Evolutionary conservation across 2,113 vertebrate species (phyloP).

Genomic region (Brienomyrus longianalis): DNA sequence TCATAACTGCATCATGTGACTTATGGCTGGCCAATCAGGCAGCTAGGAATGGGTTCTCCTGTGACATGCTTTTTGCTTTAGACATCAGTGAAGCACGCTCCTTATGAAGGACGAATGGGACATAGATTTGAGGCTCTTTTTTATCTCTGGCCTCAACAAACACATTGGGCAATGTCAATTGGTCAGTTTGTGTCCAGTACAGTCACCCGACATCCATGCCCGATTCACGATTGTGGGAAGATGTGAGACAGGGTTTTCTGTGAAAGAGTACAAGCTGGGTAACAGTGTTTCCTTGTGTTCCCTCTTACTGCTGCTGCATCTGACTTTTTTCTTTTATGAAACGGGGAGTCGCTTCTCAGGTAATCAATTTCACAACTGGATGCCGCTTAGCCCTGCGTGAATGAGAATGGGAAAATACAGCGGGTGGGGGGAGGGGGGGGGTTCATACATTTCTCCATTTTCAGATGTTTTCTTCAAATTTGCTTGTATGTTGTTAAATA

Average conservation of each 20-base stretch:
- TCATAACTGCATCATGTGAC: neutral
- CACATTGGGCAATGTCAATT: neutral
- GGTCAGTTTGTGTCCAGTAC: neutral
- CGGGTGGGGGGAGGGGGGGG: too few relatives aligned
- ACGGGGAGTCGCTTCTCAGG: neutral
- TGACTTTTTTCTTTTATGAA: neutral
- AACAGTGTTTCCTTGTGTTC: neutral
- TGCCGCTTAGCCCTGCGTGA: neutral
- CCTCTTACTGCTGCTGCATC: neutral
- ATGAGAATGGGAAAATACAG: neutral
- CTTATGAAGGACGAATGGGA: neutral
- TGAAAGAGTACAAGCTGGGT: neutral
- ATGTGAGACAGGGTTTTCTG: neutral
- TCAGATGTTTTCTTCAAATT: neutral
- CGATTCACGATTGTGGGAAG: neutral
- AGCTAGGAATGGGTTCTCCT: neutral
- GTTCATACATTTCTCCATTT: neutral
- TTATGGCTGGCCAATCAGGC: neutral
- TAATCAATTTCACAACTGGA: conserved; percentile 2
- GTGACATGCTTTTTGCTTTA: neutral
- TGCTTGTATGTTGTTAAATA: conserved; percentile 6
- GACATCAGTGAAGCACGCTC: neutral
- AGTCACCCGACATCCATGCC: neutral
- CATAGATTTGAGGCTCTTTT: neutral
- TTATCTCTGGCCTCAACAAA: neutral